Evolutionary conservation across 2,113 vertebrate species (phyloP), one percentile per base, ranked within the genome.

Genomic region (Machaerirhynchus nigripectus): DNA sequence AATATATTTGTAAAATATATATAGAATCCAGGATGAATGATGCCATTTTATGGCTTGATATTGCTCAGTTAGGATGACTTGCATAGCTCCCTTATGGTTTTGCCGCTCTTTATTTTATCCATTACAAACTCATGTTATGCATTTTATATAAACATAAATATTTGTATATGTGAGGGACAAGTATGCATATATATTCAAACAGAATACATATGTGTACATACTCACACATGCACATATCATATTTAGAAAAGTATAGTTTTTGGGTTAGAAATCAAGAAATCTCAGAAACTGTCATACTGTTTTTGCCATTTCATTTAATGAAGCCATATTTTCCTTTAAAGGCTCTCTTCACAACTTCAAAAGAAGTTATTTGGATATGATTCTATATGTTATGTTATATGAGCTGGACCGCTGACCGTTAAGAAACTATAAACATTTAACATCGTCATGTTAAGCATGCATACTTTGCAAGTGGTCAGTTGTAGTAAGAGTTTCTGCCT

Each of bases 1-100:
- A 89, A 84, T 93, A 64, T 94, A 76, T 95, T 95, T 91, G n/a
- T 95, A 79, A 93, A 37, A 89, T 91, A 84, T 75, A 81, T 84
- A 57, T 60, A 53, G n/a, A 87, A 76, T 61, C 37, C 35, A 35
- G 40, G 53, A 65, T 96, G 68, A 86, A 67, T 89, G 1, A 78
- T 79, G 35, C 10, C 39, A 8, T 15, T 92, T 94, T 92, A 75
- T 76, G 17, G 22, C 65, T 92, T 79, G 71, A 87, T 93, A 64
- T 93, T 89, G n/a, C 87, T 89, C 69, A 73, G 24, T 96, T 83
- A 71, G 49, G 65, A 73, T 89, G 74, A 79, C 65, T 94, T 92
- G 53, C 44, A 69, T n/a, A 69, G 50, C 49, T 94, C 61, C 61
- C 53, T 94, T 60, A 22, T 82, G 84, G 49, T 73, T 95, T 93